phyloP scores from a whole-genome alignment of 2,888 invertebrate species.

The Diplolepis rosae region DNA sequence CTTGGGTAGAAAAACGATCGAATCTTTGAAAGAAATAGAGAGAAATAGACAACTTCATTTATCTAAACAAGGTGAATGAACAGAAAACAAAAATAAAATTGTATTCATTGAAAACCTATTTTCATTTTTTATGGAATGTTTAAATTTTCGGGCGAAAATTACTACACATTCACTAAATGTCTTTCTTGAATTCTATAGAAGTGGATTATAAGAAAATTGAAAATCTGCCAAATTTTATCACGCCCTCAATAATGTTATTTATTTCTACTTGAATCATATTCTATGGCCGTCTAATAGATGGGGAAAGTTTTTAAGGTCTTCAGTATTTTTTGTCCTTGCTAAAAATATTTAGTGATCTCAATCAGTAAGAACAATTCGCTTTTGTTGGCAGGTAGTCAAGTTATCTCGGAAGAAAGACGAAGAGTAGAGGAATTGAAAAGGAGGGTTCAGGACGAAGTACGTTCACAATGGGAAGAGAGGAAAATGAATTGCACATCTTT shows the following conservation, averaged over 20 bases:
- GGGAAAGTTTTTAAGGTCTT: background rate
- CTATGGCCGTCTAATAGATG: background rate
- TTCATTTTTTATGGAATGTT: no score
- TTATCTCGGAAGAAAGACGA: constrained; percentile 92
- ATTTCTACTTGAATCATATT: background rate
- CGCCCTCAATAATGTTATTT: background rate
- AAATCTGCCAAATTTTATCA: background rate
- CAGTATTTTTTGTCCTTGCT: background rate
- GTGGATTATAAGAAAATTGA: background rate
- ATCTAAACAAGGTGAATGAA: constrained; percentile 90
- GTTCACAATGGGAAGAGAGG: constrained; percentile 87
- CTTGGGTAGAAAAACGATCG: constrained; percentile 85
- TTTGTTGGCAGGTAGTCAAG: constrained; percentile 83
- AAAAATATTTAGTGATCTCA: constrained; percentile 19
- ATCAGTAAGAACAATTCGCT: background rate
- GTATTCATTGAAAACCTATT: no score
- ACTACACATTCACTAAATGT: background rate
- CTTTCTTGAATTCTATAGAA: background rate
- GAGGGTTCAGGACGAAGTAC: constrained; percentile 91
- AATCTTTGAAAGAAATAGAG: constrained; percentile 92
- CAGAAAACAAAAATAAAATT: no score
- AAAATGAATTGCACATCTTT: constrained; percentile 80
- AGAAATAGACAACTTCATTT: constrained; percentile 89
- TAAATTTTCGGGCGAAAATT: no score
- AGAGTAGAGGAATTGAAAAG: constrained; percentile 90